phyloP scores from a whole-genome alignment of 2,888 invertebrate genomes.

The Luperina testacea region DNA sequence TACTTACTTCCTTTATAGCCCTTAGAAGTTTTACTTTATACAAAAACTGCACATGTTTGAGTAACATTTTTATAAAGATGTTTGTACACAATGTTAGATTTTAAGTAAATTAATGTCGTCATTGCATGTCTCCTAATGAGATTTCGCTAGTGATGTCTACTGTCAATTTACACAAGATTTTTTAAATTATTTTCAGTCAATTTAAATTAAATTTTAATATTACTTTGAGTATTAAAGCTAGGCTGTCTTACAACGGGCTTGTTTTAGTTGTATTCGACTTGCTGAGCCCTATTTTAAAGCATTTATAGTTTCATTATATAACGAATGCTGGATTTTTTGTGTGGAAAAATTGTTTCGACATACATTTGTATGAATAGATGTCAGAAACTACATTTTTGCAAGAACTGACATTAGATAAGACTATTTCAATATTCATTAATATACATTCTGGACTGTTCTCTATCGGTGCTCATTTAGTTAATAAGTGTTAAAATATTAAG shows the following conservation, averaged over 20 bases:
- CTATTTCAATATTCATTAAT: slow-evolving; percentile 40
- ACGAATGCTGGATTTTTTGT: not conserved
- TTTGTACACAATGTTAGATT: slow-evolving; percentile 22
- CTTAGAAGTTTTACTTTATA: slow-evolving; percentile 39
- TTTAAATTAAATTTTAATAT: not conserved
- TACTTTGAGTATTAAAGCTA: not conserved
- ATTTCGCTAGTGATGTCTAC: slow-evolving; percentile 3
- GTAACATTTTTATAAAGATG: slow-evolving; percentile 13
- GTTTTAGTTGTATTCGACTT: no score
- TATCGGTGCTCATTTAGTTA: slow-evolving; percentile 78
- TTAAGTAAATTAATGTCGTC: slow-evolving; percentile 28
- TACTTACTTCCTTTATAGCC: slow-evolving; percentile 1
- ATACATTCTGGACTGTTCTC: slow-evolving; percentile 54
- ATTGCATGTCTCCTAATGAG: not conserved
- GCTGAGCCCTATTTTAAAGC: not conserved
- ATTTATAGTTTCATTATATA: slow-evolving; percentile 32
- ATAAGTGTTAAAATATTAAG: slow-evolving; percentile 68
- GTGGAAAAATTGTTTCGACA: not conserved
- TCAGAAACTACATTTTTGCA: slow-evolving; percentile 43
- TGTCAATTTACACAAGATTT: slow-evolving; percentile 4
- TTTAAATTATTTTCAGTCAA: slow-evolving; percentile 19
- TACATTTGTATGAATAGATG: not conserved
- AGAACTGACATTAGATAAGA: slow-evolving; percentile 57
- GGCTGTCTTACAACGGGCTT: not conserved
- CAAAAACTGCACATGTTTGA: slow-evolving; percentile 42